Conservation (phyloP, 1,140 invertebrate species). For the Himalopsyche phryganea region DNA sequence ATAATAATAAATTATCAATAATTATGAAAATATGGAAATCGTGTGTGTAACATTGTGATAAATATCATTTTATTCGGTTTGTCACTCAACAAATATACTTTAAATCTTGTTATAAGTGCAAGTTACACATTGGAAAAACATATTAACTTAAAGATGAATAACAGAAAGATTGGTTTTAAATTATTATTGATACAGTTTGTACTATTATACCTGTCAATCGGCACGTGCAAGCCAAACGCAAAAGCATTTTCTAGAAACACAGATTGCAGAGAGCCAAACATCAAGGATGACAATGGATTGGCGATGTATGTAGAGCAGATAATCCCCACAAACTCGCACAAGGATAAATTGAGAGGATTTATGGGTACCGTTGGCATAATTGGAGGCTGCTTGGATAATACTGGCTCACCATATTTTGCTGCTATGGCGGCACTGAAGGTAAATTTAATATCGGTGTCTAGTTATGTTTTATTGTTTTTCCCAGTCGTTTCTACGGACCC, state of each 20-base stretch:
- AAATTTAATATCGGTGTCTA: neutral
- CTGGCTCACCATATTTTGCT: constrained; percentile 15
- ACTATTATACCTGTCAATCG: neutral
- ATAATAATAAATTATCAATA: no score
- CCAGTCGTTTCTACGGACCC: no score
- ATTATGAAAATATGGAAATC: no score
- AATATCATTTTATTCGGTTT: no score
- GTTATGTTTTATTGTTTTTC: neutral
- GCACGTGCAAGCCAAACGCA: neutral
- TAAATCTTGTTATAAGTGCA: no score
- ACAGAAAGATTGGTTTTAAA: neutral
- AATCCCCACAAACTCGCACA: neutral
- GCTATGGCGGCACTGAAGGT: constrained; percentile 22
- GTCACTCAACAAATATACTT: no score
- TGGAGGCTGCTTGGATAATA: constrained; percentile 2
- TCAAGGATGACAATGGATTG: constrained; percentile 3
- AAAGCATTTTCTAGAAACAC: neutral
- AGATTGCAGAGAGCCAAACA: neutral
- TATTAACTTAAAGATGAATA: no score
- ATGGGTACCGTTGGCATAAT: constrained; percentile 19
- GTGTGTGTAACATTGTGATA: no score
- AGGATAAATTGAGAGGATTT: constrained; percentile 9
- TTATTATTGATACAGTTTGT: neutral
- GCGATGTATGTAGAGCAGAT: neutral
- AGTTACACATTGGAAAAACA: no score